Evolutionary conservation across 2,113 vertebrate species (phyloP), one percentile per base, ranked within the genome.

Genomic region (Barbus barbus): DNA sequence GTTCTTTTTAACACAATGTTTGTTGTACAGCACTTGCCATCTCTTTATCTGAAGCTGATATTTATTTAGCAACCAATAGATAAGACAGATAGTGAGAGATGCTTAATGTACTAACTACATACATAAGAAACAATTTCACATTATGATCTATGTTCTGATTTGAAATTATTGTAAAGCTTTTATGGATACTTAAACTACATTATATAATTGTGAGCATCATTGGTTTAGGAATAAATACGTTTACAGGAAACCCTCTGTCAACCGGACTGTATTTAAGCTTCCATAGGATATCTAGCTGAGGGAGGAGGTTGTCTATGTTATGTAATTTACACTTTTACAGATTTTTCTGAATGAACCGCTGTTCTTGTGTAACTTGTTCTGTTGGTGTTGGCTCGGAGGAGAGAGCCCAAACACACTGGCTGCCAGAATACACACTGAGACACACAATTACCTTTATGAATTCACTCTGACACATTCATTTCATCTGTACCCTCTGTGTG

Each of bases 311-410:
- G n/a, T n/a, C 44, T 31, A 36, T 65, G 84, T 78, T 78, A 63
- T 88, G 78, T 67, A 73, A 73, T 88, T 81, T 77, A 86, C 84
- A 86, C 63, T 82, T 85, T 65, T 81, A 86, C 77, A 82, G 78
- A n/a, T 80, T 84, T 88, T 88, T 86, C 84, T 88, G 82, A 88
- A 88, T 88, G 84, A 86, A 72, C 71, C 44, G 63, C 87, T 88
- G 84, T 86, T 88, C 82, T 71, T 74, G 31, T 81, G 44, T 72
- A 78, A 60, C 78, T 56, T 76, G 78, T 86, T 81, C 73, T 86
- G 78, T 88, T 88, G 73, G 78, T 86, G 83, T 85, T 88, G 87
- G 87, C 87, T 65, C 44, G 5, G 65, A 38, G 73, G 14, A 48
- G 72, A 80, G 78, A 88, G 83, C 53, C 71, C 85, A 86, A 88